Conservation (phyloP, 2,888 invertebrate genomes). For the Drosophila leonis region DNA sequence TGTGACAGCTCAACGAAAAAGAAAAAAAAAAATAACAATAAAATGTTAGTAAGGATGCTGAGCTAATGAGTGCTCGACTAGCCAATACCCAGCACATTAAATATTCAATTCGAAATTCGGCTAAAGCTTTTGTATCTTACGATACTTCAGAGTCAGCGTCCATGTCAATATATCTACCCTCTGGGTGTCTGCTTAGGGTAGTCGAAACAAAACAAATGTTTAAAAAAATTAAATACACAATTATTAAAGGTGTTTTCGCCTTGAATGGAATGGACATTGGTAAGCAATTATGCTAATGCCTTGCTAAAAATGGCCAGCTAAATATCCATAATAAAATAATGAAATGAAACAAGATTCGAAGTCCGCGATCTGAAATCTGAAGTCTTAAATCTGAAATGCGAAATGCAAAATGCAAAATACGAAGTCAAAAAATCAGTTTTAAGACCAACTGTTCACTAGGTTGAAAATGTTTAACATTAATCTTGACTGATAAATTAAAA, state of each 20-base stretch:
- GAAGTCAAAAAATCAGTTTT: constrained; percentile 51
- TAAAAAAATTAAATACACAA: constrained; percentile 68
- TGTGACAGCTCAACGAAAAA: constrained; percentile 47
- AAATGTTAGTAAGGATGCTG: constrained; percentile 8
- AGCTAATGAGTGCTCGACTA: not conserved
- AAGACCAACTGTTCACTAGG: constrained; percentile 59
- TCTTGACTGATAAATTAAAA: constrained; percentile 79
- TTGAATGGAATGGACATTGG: constrained; percentile 72
- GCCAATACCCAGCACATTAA: constrained; percentile 14
- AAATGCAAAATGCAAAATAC: constrained; percentile 3
- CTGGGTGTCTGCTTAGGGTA: not conserved
- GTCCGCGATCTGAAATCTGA: constrained; percentile 22
- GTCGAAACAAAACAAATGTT: constrained; percentile 48
- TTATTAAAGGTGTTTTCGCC: constrained; percentile 77
- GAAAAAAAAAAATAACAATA: constrained; percentile 23
- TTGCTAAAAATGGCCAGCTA: constrained; percentile 68
- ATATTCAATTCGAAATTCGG: not conserved
- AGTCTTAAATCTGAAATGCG: not conserved
- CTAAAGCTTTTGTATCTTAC: too few species aligned
- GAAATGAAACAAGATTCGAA: constrained; percentile 52
- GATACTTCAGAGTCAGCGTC: not conserved
- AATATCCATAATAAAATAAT: constrained; percentile 76
- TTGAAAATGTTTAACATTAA: constrained; percentile 76
- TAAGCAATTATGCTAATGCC: constrained; percentile 77
- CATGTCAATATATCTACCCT: not conserved